Base-by-base conservation (phyloP, 2,888 invertebrate species). In the Nomada ruficornis region DNA sequence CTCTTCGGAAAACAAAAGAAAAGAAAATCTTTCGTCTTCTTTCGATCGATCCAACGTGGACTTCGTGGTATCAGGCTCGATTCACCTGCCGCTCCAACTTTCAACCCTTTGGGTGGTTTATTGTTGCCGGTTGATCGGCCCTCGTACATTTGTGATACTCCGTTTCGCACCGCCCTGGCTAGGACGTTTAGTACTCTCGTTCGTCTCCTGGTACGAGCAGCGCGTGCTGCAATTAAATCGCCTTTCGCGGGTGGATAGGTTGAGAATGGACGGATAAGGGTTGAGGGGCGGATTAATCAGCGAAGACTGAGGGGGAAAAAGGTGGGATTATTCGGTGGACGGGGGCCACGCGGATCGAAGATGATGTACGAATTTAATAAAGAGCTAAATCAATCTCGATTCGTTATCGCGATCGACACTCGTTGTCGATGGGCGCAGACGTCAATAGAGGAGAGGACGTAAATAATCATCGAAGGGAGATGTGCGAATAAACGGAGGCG, bases 191-290 rank as follows among this genome's bases (percentile, higher is more conserved):
- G 83, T 79, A 79, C 77, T 80, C 72, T 79, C 50, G 79, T 77
- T 77, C 80, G 85, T 83, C 83, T 73, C 85, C 81, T 85, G 86
- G 86, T 74, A 86, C 85, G 86, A 83, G 74, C 77, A 59, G 81
- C 76, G 65, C 86, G 86, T 77, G 80, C 79, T 81, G 86, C 72
- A 86, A 86, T 86, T 86, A 86, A 86, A 86, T 78, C 77, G 83
- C 81, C 80, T 85, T 83, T 81, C 70, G 74, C 36, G 65, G 59
- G 69, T 55, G 36, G 69, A 52, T 47, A 47, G 60, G 62, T 52
- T 23, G 47, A 55, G 73, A 62, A 26, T 52, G 42, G 15, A 44
- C n/a, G 23, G 10, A 23, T 15, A 67, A 55, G 47, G 7, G 36
- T 15, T n/a, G 23, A 26, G 18, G 23, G 20, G n/a, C 42, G 20